Base-by-base conservation (phyloP, 2,797 vertebrate genomes). In the Lycodopsis pacificus region DNA sequence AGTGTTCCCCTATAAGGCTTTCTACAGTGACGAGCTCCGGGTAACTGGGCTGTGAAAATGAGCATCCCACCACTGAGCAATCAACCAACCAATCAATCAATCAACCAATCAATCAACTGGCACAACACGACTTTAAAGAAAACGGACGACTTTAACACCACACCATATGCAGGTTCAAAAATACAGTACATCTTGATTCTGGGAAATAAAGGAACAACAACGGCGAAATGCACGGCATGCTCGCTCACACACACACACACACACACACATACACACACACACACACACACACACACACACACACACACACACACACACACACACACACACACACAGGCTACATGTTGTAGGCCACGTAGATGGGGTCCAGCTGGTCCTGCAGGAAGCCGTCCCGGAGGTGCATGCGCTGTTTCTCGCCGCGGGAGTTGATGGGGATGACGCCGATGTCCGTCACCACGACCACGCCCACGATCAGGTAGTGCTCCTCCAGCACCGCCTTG, bases 381-480 rank as follows among this genome's bases (percentile, higher is more conserved):
- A 99, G 89, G 93, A 99, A 99, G 83, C 98, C 98, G 49, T 99
- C 98, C 7, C 98, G 96, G 78, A 99, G 97, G 96, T 99, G 98
- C 98, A 99, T 99, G 89, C 98, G 96, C 94, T 99, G 98, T 87
- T 99, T 99, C 94, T 99, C 98, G 82, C 98, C 98, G 17, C 98
- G 97, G 34, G 98, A 99, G 96, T 99, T 99, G 95, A 99, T 99
- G 94, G 98, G 98, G 94, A 99, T 99, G 93, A 99, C 98, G 73
- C 97, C 98, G 73, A 99, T 96, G 96, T 99, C 98, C 91, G 98
- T 98, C 88, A 99, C 98, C 77, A 99, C 98, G 73, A 99, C 98
- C 44, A 99, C 98, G 7, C 98, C 98, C 86, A 99, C 98, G 75
- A 99, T 98, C 91, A 99, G 96, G 90, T 99, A 99, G 91, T 99